Percentiles rank a stretch among this genome's conserved stretches.
These are phyloP conservation scores for Junco hyemalis DNA, from an alignment of 2,113 vertebrate species.

Conservation along the genomic window DNA sequence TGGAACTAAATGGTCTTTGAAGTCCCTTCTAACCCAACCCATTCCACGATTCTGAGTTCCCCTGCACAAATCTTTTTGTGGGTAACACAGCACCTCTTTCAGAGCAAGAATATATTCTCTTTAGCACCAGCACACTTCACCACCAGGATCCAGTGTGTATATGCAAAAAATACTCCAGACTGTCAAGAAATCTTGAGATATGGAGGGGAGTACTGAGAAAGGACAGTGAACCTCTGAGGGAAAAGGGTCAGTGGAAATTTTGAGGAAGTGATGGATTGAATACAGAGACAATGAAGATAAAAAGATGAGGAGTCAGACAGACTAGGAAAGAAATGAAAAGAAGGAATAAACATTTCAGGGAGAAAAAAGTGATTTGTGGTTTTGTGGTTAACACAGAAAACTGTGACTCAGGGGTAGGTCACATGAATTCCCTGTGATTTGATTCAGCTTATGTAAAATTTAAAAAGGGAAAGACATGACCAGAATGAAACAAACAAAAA, in stretches of 20 bases:
- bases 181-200: constrained; percentile 13
- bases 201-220: neutral
- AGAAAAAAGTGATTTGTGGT: neutral
- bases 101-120: neutral
- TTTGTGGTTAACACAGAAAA: neutral
- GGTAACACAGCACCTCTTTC: neutral
- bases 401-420: neutral
- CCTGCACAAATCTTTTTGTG: neutral
- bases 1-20: neutral
- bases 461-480: neutral
- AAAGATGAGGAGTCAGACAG: neutral
- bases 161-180: neutral
- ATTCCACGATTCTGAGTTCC: neutral
- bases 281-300: neutral
- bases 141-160: neutral
- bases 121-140: neutral
- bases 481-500: neutral
- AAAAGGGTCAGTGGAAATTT: constrained; percentile 16
- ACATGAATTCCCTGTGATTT: neutral
- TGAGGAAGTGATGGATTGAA: neutral
- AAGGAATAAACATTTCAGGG: neutral
- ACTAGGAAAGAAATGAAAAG: neutral
- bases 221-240: neutral
- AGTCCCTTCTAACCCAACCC: neutral
- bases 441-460: neutral